Percentiles rank a stretch among this genome's conserved stretches.
Evolutionary conservation across 1,140 invertebrate species (phyloP).

Genomic region (Helicorthomorpha holstii): DNA sequence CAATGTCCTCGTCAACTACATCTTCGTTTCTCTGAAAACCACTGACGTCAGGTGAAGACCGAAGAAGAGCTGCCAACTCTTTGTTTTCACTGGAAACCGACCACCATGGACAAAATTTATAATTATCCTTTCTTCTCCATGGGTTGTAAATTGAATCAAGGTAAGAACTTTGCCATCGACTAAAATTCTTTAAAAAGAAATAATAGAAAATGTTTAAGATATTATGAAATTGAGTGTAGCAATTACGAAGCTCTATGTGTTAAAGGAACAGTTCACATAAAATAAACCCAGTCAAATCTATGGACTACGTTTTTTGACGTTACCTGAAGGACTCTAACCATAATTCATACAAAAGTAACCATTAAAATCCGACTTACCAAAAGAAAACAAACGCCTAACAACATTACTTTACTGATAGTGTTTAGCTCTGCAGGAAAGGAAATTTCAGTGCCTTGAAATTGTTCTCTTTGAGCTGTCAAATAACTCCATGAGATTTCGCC

Average conservation of each 20-base stretch:
- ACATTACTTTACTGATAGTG: background rate
- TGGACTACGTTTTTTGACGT: too few relatives aligned
- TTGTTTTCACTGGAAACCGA: background rate
- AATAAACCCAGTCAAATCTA: too few relatives aligned
- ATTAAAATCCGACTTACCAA: too few relatives aligned
- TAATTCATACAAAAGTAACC: too few relatives aligned
- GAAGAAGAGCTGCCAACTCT: background rate
- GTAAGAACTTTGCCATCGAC: background rate
- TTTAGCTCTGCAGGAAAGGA: background rate
- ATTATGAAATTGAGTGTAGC: too few relatives aligned
- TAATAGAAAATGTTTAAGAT: too few relatives aligned
- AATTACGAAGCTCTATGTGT: too few relatives aligned
- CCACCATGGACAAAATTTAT: background rate
- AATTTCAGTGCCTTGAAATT: background rate
- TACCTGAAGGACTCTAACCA: too few relatives aligned
- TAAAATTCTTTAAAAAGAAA: conserved; percentile 1
- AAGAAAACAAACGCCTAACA: background rate
- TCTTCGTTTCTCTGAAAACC: background rate
- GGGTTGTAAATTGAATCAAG: background rate
- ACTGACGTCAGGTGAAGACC: background rate
- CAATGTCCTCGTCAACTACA: too few relatives aligned
- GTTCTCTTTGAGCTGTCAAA: background rate
- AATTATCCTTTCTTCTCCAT: background rate
- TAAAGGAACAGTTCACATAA: too few relatives aligned
- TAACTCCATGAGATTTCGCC: conserved; percentile 1